These are phyloP conservation scores for Melanostoma scalare DNA, from an alignment of 2,888 invertebrate species.

Conservation along the genomic window DNA sequence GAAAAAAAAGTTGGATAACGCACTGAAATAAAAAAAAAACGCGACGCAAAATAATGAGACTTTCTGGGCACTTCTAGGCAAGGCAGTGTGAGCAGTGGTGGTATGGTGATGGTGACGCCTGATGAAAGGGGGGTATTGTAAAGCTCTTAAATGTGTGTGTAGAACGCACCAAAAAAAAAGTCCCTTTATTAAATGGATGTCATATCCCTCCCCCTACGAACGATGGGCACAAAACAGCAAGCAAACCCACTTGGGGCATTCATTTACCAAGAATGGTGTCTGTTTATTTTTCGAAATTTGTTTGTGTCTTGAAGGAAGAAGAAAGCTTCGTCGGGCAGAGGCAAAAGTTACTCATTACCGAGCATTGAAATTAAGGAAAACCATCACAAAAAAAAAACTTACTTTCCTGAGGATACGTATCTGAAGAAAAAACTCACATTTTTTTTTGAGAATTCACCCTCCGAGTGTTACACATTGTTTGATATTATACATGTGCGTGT, in stretches of 20 bases:
- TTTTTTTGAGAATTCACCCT: conserved; percentile 46
- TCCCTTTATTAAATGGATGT: conserved; percentile 55
- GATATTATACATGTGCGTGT: conserved; percentile 45
- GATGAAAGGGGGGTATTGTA: conserved; percentile 35
- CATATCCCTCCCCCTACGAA: conserved; percentile 41
- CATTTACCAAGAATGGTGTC: conserved; percentile 61
- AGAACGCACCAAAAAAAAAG: conserved; percentile 40
- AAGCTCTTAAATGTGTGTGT: conserved; percentile 27
- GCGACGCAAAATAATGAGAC: conserved; percentile 47
- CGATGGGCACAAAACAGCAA: conserved; percentile 3
- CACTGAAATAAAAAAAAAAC: conserved; percentile 19
- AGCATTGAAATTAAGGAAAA: conserved; percentile 62
- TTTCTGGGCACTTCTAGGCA: conserved; percentile 37
- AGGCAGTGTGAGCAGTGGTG: conserved; percentile 22
- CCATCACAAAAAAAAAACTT: conserved; percentile 8
- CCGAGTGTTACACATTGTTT: conserved; percentile 31
- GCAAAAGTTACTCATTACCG: conserved; percentile 62
- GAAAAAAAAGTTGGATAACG: conserved; percentile 36
- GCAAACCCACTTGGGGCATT: conserved; percentile 53
- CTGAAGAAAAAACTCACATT: not conserved
- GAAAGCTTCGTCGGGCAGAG: conserved; percentile 45
- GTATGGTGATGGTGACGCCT: conserved; percentile 16
- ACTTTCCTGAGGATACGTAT: conserved; percentile 33
- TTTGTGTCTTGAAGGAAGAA: conserved; percentile 37
- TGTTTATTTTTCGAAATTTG: conserved; percentile 15